Conservation (phyloP, 2,113 vertebrate genomes). For the Empidonax alnorum region DNA sequence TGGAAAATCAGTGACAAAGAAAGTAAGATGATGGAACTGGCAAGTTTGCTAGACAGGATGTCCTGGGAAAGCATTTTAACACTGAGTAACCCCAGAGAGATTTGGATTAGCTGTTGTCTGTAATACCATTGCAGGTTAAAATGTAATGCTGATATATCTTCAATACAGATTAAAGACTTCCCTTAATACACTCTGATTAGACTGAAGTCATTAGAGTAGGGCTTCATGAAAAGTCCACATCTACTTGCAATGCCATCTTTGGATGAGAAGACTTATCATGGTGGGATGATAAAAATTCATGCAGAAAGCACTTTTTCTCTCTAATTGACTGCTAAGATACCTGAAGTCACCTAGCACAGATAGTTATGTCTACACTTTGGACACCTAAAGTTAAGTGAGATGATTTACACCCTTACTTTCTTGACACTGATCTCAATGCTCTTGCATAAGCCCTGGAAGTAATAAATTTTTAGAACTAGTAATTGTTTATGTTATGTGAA, state of each 20-base stretch:
- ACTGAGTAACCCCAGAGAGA: background rate
- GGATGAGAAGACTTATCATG: background rate
- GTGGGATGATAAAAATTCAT: background rate
- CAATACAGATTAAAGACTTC: background rate
- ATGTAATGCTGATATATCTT: background rate
- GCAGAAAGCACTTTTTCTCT: constrained; percentile 2
- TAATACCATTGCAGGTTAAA: background rate
- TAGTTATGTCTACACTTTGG: background rate
- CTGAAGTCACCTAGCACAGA: background rate
- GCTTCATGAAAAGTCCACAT: background rate
- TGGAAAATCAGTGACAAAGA: background rate
- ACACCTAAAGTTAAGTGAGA: background rate
- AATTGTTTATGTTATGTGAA: background rate
- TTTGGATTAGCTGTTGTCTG: background rate
- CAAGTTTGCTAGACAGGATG: background rate
- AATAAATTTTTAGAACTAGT: background rate
- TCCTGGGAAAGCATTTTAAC: constrained; percentile 16
- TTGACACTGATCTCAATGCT: background rate
- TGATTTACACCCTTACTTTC: background rate
- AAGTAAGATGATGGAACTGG: background rate
- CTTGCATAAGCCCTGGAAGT: background rate
- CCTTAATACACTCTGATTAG: background rate
- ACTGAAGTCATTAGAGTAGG: background rate
- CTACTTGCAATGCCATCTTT: background rate
- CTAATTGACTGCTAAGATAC: background rate